Conservation (phyloP, 1,140 invertebrate species). For the Zaprionus capensis region DNA sequence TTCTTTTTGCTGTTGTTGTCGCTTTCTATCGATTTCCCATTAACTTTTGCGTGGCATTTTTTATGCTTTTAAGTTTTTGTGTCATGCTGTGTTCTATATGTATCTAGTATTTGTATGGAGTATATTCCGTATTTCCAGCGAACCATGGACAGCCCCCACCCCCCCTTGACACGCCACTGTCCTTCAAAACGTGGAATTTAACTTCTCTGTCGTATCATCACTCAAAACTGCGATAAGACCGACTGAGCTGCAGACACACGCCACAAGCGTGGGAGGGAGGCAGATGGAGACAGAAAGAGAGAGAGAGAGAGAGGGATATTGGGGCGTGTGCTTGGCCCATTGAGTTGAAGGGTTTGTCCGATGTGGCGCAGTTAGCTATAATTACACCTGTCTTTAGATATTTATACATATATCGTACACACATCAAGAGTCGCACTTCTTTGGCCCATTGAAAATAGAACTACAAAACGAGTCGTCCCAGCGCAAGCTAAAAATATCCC, state of each 20-base stretch:
- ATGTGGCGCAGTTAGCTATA: background rate
- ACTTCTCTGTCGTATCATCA: slow-evolving; percentile 35
- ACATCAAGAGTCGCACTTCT: background rate
- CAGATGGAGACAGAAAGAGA: background rate
- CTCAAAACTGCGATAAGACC: slow-evolving; percentile 31
- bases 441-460: slow-evolving; percentile 1
- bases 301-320: background rate
- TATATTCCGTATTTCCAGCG: background rate
- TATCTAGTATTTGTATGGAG: background rate
- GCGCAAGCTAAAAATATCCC: background rate
- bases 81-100: slow-evolving; percentile 2
- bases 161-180: slow-evolving; percentile 1
- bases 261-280: background rate
- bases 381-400: slow-evolving; percentile 1
- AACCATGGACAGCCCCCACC: background rate
- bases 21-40: slow-evolving; percentile 69
- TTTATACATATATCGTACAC: background rate
- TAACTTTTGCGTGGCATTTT: slow-evolving; percentile 74
- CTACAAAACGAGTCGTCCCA: slow-evolving; percentile 2
- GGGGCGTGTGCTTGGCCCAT: background rate
- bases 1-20: slow-evolving; percentile 31
- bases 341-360: background rate
- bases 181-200: slow-evolving; percentile 28
- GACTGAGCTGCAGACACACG: background rate
- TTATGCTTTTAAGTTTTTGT: slow-evolving; percentile 39